Conservation (phyloP, 2,888 invertebrate genomes). For the Shargacucullia verbasci region DNA sequence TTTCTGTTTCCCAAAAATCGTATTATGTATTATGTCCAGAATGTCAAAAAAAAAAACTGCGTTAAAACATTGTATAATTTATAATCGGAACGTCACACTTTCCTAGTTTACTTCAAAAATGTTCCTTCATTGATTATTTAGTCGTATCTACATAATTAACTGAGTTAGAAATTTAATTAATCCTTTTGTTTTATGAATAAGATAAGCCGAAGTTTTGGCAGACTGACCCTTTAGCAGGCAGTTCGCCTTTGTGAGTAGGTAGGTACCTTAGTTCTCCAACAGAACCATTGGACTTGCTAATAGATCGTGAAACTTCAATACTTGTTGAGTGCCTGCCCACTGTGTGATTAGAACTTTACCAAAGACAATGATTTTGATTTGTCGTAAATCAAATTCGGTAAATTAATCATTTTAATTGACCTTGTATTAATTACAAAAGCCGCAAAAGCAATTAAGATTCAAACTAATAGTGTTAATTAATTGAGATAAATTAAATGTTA, state of each 20-base stretch:
- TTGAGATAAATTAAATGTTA: too few species aligned
- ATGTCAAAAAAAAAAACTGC: too few species aligned
- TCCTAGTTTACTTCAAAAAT: slow-evolving; percentile 36
- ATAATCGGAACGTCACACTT: background rate
- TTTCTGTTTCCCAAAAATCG: too few species aligned
- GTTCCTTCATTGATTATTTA: slow-evolving; percentile 63
- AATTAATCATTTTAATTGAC: too few species aligned
- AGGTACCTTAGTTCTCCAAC: slow-evolving; percentile 19
- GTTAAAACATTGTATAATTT: background rate
- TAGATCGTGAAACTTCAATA: slow-evolving; percentile 63
- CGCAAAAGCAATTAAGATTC: too few species aligned
- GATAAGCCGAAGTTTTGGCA: slow-evolving; percentile 73
- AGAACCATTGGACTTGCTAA: slow-evolving; percentile 54
- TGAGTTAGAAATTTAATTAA: slow-evolving; percentile 77
- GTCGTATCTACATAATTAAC: slow-evolving; percentile 71
- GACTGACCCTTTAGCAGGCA: slow-evolving; percentile 67
- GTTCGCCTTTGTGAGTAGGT: slow-evolving; percentile 48
- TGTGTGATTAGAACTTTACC: background rate
- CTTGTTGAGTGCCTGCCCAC: slow-evolving; percentile 1
- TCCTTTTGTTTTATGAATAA: slow-evolving; percentile 75
- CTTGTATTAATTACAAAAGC: too few species aligned
- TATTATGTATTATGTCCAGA: too few species aligned
- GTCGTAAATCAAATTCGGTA: background rate
- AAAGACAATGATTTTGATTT: too few species aligned
- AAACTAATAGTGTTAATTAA: too few species aligned